Conservation (phyloP, 1,140 invertebrate genomes). For the Rhopalosiphum maidis region DNA sequence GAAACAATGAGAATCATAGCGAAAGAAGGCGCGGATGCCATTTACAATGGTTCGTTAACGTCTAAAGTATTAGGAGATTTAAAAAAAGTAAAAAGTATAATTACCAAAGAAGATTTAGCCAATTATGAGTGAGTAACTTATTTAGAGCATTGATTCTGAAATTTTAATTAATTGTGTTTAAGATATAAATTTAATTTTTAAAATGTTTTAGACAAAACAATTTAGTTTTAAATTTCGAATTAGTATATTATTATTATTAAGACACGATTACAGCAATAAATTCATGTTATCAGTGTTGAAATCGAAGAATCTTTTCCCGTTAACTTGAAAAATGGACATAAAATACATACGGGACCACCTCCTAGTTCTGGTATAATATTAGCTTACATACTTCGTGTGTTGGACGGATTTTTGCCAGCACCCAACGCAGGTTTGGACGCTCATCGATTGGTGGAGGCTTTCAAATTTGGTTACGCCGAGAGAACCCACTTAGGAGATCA, state of each 20-base stretch:
- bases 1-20: constrained; percentile 77
- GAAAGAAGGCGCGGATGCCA: constrained; percentile 68
- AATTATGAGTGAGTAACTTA: constrained; percentile 64
- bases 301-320: constrained; percentile 70
- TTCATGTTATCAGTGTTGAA: constrained; percentile 64
- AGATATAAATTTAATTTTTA: neutral
- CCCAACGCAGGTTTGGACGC: constrained; percentile 66
- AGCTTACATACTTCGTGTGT: constrained; percentile 82
- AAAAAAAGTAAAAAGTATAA: constrained; percentile 73
- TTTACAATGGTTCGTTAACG: constrained; percentile 74
- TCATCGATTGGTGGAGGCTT: constrained; percentile 87
- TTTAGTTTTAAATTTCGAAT: neutral
- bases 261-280: neutral
- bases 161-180: neutral
- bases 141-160: no score
- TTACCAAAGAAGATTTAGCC: constrained; percentile 77
- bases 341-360: constrained; percentile 76
- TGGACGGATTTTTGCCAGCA: constrained; percentile 70
- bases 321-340: constrained; percentile 68
- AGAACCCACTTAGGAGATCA: constrained; percentile 87
- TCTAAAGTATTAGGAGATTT: constrained; percentile 75
- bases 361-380: constrained; percentile 84
- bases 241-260: no score
- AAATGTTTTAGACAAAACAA: neutral
- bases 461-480: constrained; percentile 93